phyloP scores from a whole-genome alignment of 2,113 vertebrate genomes.

The Nycticebus coucang region DNA sequence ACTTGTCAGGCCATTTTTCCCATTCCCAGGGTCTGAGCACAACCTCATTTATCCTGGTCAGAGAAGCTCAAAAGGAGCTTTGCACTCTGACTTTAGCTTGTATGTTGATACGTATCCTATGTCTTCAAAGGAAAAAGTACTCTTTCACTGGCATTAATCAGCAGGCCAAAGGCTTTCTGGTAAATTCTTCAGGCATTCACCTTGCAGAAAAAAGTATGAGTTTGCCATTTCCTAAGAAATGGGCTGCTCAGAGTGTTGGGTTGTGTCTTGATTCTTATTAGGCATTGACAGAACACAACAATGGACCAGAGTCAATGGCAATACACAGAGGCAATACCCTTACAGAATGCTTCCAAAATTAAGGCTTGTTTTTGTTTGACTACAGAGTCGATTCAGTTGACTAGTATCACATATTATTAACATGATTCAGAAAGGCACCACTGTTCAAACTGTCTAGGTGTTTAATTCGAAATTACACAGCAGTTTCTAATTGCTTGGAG shows the following conservation, averaged over 20 bases:
- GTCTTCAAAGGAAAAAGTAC: background rate
- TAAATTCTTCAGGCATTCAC: conserved; percentile 37
- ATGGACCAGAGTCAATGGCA: background rate
- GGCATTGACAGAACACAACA: background rate
- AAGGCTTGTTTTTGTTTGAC: background rate
- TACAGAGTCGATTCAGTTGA: background rate
- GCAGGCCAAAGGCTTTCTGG: conserved; percentile 39
- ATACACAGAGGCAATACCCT: background rate
- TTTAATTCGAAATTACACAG: background rate
- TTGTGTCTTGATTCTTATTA: conserved; percentile 1
- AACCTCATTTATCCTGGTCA: background rate
- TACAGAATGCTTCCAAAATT: background rate
- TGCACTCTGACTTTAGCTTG: background rate
- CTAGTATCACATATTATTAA: background rate
- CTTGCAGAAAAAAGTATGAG: conserved; percentile 36
- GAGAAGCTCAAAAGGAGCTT: background rate
- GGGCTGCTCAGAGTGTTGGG: background rate
- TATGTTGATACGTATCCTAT: background rate
- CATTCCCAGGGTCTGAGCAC: background rate
- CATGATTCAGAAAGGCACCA: background rate
- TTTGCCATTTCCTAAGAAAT: conserved; percentile 6
- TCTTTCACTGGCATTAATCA: background rate
- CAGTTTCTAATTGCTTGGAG: background rate
- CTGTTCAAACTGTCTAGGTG: background rate
- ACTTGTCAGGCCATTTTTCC: background rate